phyloP scores from a whole-genome alignment of 2,888 invertebrate species.

The Digitonthophagus gazella region DNA sequence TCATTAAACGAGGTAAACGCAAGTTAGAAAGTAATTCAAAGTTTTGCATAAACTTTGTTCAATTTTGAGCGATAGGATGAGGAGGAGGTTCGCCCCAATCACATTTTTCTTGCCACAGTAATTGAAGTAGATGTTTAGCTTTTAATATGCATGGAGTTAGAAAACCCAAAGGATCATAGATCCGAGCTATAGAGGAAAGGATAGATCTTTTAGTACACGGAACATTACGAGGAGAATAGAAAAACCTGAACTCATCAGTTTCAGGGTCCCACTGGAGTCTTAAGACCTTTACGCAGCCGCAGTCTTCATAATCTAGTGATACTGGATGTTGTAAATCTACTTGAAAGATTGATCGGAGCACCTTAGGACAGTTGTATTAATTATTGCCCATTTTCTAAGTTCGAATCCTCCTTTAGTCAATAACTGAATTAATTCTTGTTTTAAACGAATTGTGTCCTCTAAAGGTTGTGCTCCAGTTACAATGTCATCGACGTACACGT shows the following conservation, averaged over 20 bases:
- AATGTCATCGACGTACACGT: slow-evolving; percentile 13
- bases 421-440: neutral
- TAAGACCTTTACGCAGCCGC: slow-evolving; percentile 24
- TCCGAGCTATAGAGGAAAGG: slow-evolving; percentile 30
- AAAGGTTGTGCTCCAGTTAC: neutral
- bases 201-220: slow-evolving; percentile 26
- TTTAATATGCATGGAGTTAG: slow-evolving; percentile 20
- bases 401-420: neutral
- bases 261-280: slow-evolving; percentile 26
- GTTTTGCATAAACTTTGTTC: neutral
- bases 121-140: slow-evolving; percentile 31
- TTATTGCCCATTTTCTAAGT: slow-evolving; percentile 12
- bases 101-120: slow-evolving; percentile 30
- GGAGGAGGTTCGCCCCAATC: slow-evolving; percentile 31
- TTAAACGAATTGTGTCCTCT: neutral
- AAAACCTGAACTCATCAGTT: slow-evolving; percentile 23
- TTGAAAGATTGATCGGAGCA: slow-evolving; percentile 15
- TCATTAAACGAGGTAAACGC: neutral
- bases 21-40: neutral
- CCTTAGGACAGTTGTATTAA: neutral
- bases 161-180: slow-evolving; percentile 35
- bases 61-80: too few species aligned
- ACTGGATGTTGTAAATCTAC: neutral
- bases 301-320: slow-evolving; percentile 25
- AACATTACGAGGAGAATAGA: slow-evolving; percentile 6